A percentile compares a stretch with the other conserved stretches of the same genome.
These are phyloP conservation scores for Diachrysia chrysitis DNA, from an alignment of 2,888 invertebrate genomes.

Conservation along the genomic window DNA sequence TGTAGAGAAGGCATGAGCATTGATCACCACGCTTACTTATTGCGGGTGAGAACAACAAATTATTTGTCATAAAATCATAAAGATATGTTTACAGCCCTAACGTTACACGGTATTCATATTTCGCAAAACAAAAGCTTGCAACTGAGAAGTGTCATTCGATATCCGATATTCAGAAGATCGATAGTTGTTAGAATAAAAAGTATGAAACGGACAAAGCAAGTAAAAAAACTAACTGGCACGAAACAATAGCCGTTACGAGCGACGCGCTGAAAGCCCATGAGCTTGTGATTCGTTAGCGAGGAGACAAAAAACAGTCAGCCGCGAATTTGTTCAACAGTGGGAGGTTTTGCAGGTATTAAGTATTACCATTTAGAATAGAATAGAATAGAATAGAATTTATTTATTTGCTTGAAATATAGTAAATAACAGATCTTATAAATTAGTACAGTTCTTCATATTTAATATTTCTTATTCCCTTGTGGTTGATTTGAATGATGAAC, in stretches of 20 bases:
- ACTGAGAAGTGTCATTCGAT: constrained; percentile 54
- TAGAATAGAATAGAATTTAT: no score
- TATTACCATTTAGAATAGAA: constrained; percentile 51
- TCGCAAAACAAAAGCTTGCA: constrained; percentile 29
- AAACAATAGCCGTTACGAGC: constrained; percentile 76
- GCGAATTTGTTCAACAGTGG: constrained; percentile 43
- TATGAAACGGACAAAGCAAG: constrained; percentile 62
- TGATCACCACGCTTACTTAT: no score
- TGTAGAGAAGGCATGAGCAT: no score
- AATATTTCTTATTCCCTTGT: constrained; percentile 50
- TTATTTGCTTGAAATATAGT: no score
- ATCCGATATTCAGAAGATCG: constrained; percentile 62
- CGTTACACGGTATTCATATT: constrained; percentile 24
- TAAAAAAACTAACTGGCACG: constrained; percentile 65
- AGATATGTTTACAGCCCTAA: background rate
- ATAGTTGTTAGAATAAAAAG: constrained; percentile 69
- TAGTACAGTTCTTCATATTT: no score
- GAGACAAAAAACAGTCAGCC: constrained; percentile 63
- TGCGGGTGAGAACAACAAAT: no score
- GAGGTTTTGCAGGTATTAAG: constrained; percentile 51
- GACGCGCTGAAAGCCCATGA: constrained; percentile 74
- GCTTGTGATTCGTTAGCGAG: constrained; percentile 76
- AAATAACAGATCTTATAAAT: no score
- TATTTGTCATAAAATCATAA: no score
- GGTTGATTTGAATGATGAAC: constrained; percentile 43